Conservation (phyloP, 2,888 invertebrate species). For the Lepidocyrtinus sp. region DNA sequence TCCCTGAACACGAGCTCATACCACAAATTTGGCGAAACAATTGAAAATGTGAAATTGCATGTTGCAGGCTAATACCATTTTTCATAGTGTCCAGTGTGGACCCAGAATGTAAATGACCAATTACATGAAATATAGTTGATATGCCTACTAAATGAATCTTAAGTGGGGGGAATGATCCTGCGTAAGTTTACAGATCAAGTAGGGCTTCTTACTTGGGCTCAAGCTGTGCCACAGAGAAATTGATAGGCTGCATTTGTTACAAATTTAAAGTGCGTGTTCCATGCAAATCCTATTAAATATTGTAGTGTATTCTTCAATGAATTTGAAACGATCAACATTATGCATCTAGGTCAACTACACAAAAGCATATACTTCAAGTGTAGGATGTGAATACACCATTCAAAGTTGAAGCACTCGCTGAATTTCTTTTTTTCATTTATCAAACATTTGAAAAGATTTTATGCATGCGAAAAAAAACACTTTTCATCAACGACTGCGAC, state of each 20-base stretch:
- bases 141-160: background rate
- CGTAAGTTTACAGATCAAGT: constrained; percentile 3
- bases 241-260: constrained; percentile 36
- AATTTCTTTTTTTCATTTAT: background rate
- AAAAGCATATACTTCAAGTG: too few relatives aligned
- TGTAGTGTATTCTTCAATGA: constrained; percentile 20
- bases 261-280: constrained; percentile 48
- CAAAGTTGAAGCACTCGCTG: background rate
- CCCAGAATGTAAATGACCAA: constrained; percentile 9
- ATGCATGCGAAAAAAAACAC: background rate
- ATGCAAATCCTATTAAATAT: constrained; percentile 50
- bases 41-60: constrained; percentile 52
- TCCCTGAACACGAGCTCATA: constrained; percentile 12
- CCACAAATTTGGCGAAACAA: constrained; percentile 8
- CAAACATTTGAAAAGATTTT: background rate
- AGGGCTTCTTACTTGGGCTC: background rate
- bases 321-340: constrained; percentile 39
- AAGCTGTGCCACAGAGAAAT: background rate
- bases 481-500: background rate
- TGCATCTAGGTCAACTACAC: constrained; percentile 49
- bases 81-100: constrained; percentile 10
- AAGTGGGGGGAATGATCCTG: background rate
- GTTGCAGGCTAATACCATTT: constrained; percentile 15
- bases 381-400: background rate
- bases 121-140: constrained; percentile 9